Evolutionary conservation across 2,113 vertebrate species (phyloP).

Genomic region (Chitala chitala): DNA sequence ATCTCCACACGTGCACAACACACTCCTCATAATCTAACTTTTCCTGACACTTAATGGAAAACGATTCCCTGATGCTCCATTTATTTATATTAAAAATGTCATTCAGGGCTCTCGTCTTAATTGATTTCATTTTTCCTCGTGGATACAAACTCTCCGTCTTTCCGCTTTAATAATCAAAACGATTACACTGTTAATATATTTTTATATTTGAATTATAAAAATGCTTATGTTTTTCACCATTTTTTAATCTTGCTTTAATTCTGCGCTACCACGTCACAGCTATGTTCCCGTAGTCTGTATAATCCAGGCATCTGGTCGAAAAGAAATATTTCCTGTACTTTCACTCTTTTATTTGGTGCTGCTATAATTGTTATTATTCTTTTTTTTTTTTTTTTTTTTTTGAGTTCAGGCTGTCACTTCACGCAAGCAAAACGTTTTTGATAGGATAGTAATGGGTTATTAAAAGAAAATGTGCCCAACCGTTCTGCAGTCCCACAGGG

Average conservation of each 20-base stretch:
- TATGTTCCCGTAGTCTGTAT: not conserved
- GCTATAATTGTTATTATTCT: slow-evolving; percentile 19
- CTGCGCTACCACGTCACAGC: not conserved
- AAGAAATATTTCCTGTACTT: not conserved
- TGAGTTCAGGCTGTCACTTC: slow-evolving; percentile 36
- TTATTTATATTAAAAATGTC: slow-evolving; percentile 53
- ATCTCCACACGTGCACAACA: slow-evolving; percentile 33
- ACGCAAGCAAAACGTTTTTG: slow-evolving; percentile 31
- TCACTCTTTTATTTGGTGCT: slow-evolving; percentile 22
- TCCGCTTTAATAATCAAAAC: slow-evolving; percentile 43
- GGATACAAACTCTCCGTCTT: slow-evolving; percentile 28
- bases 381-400: slow-evolving; percentile 9
- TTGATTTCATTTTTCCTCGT: slow-evolving; percentile 41
- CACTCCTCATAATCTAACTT: slow-evolving; percentile 42
- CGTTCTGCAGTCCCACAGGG: slow-evolving; percentile 34
- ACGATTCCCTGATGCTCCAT: slow-evolving; percentile 44
- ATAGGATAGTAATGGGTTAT: slow-evolving; percentile 47
- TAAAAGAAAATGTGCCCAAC: slow-evolving; percentile 34
- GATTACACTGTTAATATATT: slow-evolving; percentile 37
- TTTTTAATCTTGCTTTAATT: not conserved
- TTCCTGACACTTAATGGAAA: slow-evolving; percentile 41
- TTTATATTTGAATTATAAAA: slow-evolving; percentile 31
- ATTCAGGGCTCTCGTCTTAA: slow-evolving; percentile 46
- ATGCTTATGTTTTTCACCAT: not conserved
- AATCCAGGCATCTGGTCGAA: not conserved